Base-by-base conservation (phyloP, 2,888 invertebrate genomes). In the Phaonia tiefii region DNA sequence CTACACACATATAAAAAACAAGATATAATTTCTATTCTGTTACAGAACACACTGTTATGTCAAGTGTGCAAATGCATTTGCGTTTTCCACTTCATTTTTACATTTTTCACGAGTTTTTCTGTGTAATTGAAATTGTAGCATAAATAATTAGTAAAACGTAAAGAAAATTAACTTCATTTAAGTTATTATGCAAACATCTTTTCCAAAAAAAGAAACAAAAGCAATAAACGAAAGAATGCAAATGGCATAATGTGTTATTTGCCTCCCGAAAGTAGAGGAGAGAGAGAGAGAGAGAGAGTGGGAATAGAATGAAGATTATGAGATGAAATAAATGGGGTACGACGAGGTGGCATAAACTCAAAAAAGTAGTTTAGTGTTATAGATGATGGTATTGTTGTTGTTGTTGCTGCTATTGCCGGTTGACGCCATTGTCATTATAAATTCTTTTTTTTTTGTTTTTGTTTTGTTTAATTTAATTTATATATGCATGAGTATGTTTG, bases 341-440 rank as follows among this genome's bases (percentile, higher is more conserved):
- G 25, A 25, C n/a, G 20, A 22, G 58, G 60, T 8, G 26, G 56
- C 10, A 54, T n/a, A 4, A 4, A 78, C n/a, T 49, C 51, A 54
- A 73, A 70, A 70, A 74, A 74, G 39, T 74, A 26, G 49, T 56
- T 31, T 31, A 46, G 46, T 74, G 65, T 79, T 58, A 58, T n/a
- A 31, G 31, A 8, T 31, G 31, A 8, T 31, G 11, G 15, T 17
- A 15, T 65, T 31, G 31, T 73, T 73, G 42, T 1, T 13, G 17
- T 63, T 75, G 75, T 63, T 66, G 66, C 56, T 66, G 75, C 63
- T 66, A 80, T 80, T 80, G 73, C 70, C 25, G 31, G 73, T 73
- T 76, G 73, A 80, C 80, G 76, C 76, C 65, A 73, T 80, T 80
- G 80, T 73, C 76, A 73, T 80, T 73, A 80, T 76, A 80, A 80